A percentile compares a stretch with the other conserved stretches of the same genome.
Evolutionary conservation across 1,140 invertebrate genomes (phyloP).

Genomic region (Drosophila hydei): DNA sequence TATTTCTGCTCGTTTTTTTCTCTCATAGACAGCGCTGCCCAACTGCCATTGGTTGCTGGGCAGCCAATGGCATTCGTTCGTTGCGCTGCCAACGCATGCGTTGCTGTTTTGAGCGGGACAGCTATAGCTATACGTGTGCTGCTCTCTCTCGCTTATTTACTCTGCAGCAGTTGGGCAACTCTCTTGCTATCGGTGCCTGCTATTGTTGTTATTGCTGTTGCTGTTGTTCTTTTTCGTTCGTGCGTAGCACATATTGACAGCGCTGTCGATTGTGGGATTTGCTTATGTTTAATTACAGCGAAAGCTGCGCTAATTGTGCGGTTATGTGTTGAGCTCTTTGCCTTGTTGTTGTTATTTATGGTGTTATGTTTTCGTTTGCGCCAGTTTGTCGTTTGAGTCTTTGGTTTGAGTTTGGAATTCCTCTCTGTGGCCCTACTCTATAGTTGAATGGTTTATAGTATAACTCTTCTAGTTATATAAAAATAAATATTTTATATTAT

Average conservation of each 20-base stretch:
- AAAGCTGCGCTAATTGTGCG: conserved; percentile 63
- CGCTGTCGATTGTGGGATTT: conserved; percentile 46
- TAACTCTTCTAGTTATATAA: neutral
- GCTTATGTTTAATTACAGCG: conserved; percentile 38
- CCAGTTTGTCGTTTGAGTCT: conserved; percentile 76
- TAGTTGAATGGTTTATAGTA: neutral
- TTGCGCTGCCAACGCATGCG: conserved; percentile 65
- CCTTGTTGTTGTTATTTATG: conserved; percentile 22
- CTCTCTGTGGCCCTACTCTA: neutral
- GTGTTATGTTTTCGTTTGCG: conserved; percentile 29
- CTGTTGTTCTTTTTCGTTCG: neutral
- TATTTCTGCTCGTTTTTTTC: neutral
- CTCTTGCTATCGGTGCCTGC: neutral
- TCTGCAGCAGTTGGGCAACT: conserved; percentile 31
- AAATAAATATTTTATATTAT: too few species aligned
- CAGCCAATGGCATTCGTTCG: conserved; percentile 50
- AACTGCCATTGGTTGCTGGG: conserved; percentile 47
- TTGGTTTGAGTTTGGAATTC: conserved; percentile 63
- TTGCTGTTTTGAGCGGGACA: conserved; percentile 21
- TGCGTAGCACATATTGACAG: conserved; percentile 35
- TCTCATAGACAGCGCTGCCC: neutral
- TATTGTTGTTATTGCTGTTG: neutral
- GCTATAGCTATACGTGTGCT: conserved; percentile 26
- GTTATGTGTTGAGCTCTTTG: conserved; percentile 26
- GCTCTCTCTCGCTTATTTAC: conserved; percentile 40